Evolutionary conservation across 2,113 vertebrate species (phyloP).

Genomic region (Solenodon paradoxus): DNA sequence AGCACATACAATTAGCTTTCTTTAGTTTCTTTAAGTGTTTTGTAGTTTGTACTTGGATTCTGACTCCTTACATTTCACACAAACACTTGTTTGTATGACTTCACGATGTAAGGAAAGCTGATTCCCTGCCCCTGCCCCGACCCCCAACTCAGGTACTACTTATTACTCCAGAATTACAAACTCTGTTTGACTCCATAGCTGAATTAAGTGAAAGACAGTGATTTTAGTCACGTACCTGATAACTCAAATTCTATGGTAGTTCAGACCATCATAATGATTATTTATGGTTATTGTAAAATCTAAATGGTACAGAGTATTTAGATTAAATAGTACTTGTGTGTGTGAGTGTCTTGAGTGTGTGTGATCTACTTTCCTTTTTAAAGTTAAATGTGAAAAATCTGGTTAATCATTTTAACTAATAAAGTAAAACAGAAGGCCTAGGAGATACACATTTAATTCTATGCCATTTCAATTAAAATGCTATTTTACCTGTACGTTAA

Average conservation of each 20-base stretch:
- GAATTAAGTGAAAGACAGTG: background rate
- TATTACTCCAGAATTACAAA: background rate
- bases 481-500: background rate
- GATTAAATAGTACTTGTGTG: background rate
- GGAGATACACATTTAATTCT: background rate
- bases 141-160: background rate
- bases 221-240: background rate
- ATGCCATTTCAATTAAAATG: background rate
- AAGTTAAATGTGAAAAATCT: background rate
- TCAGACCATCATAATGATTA: background rate
- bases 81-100: background rate
- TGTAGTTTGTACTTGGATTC: background rate
- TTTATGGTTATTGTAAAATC: background rate
- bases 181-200: background rate
- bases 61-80: background rate
- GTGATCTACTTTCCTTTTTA: background rate
- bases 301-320: background rate
- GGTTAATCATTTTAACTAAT: background rate
- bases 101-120: background rate
- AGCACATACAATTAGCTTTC: background rate
- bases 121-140: background rate
- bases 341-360: too few species aligned
- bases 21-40: background rate
- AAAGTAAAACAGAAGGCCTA: background rate
- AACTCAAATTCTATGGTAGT: background rate